A percentile compares a stretch with the other conserved stretches of the same genome.
phyloP scores from a whole-genome alignment of 1,140 invertebrate species.

The Hyles euphorbiae region DNA sequence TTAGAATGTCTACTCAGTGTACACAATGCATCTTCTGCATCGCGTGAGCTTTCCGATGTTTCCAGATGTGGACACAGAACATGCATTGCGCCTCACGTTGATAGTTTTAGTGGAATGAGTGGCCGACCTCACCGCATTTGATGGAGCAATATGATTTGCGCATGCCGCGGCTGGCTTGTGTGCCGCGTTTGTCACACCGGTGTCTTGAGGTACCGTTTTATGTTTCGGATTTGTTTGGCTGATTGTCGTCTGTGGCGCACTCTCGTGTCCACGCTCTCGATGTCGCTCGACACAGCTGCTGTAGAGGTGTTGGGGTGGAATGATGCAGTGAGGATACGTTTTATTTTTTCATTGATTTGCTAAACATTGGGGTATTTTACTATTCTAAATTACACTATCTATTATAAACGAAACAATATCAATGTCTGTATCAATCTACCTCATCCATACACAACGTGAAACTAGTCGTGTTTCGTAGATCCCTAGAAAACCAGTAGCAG shows the following conservation, averaged over 20 bases:
- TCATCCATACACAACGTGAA: conserved; percentile 17
- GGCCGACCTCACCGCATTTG: conserved; percentile 70
- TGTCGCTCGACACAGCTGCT: conserved; percentile 40
- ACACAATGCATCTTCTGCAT: conserved; percentile 59
- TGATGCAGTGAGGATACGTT: conserved; percentile 36
- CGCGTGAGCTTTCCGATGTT: conserved; percentile 40
- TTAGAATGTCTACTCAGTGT: conserved; percentile 32
- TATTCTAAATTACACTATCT: background rate
- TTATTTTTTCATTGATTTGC: background rate
- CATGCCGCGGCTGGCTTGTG: conserved; percentile 68
- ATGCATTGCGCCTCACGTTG: conserved; percentile 55
- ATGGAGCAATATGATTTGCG: conserved; percentile 71
- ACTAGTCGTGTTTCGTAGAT: conserved; percentile 22
- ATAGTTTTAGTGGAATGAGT: conserved; percentile 72
- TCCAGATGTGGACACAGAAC: conserved; percentile 54
- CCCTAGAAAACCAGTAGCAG: conserved; percentile 8
- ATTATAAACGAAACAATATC: conserved; percentile 7
- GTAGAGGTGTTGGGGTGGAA: conserved; percentile 54
- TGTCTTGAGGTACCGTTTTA: conserved; percentile 61
- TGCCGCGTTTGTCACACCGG: conserved; percentile 62
- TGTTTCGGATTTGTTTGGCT: conserved; percentile 62
- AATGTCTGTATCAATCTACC: conserved; percentile 34
- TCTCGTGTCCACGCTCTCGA: conserved; percentile 56
- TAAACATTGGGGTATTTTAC: too few relatives aligned
- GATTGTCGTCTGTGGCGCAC: conserved; percentile 62